These are phyloP conservation scores for Porites lutea DNA, from an alignment of 64 coral and sea anemone species.

Conservation along the genomic window DNA sequence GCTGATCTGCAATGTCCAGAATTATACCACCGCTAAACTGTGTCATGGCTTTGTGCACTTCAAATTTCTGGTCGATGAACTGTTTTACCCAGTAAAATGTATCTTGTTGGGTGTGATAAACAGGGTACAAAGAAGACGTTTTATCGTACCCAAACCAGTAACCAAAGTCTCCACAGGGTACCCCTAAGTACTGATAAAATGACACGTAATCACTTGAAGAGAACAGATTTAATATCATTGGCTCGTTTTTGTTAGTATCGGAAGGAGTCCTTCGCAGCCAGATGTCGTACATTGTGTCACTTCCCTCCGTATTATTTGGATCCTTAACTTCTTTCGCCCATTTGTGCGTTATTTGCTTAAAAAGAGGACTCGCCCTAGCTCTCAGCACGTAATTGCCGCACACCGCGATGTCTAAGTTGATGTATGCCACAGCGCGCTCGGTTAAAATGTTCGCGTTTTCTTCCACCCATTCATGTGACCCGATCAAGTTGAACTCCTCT, in stretches of 20 bases:
- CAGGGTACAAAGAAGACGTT: constrained; percentile 64
- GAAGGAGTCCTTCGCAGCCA: constrained; percentile 62
- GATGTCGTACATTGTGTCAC: constrained; percentile 70
- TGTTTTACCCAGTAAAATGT: constrained; percentile 89
- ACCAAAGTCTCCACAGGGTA: constrained; percentile 56
- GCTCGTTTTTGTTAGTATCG: constrained; percentile 33
- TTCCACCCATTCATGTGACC: constrained; percentile 85
- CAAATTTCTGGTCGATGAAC: constrained; percentile 83
- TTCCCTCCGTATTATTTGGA: constrained; percentile 16
- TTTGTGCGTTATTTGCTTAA: constrained; percentile 66
- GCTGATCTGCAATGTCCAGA: constrained; percentile 78
- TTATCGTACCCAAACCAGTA: constrained; percentile 64
- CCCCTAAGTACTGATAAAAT: constrained; percentile 71
- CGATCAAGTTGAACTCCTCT: constrained; percentile 76
- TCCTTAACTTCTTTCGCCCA: constrained; percentile 55
- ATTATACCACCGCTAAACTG: constrained; percentile 78
- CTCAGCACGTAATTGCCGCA: constrained; percentile 78
- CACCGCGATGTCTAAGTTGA: constrained; percentile 81
- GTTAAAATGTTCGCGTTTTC: constrained; percentile 76
- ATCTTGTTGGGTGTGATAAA: constrained; percentile 95
- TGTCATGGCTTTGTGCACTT: constrained; percentile 73
- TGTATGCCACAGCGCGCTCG: constrained; percentile 75
- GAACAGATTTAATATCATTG: constrained; percentile 63
- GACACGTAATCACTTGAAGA: constrained; percentile 76
- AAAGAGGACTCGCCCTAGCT: constrained; percentile 69